These are phyloP conservation scores for Drosophila setosimentum DNA, from an alignment of 2,888 invertebrate species.

Conservation along the genomic window DNA sequence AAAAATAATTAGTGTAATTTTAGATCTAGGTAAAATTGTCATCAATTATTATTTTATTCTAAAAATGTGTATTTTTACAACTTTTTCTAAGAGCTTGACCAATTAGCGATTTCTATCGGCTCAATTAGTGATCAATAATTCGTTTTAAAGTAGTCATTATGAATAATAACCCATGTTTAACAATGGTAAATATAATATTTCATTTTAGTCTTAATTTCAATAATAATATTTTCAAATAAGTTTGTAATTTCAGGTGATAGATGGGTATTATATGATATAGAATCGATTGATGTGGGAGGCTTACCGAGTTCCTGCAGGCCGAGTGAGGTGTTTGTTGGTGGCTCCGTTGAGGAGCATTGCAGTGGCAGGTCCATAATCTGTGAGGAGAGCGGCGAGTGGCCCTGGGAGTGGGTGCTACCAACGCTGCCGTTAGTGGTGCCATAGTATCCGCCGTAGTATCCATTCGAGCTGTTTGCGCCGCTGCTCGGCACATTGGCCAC, in stretches of 20 bases:
- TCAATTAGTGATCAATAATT: not conserved
- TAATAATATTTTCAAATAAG: not conserved
- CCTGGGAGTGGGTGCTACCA: slow-evolving; percentile 82
- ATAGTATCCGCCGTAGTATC: slow-evolving; percentile 84
- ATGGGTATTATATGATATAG: no score
- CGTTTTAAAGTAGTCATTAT: not conserved
- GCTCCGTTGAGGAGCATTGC: slow-evolving; percentile 84
- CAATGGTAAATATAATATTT: not conserved
- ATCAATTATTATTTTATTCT: not conserved
- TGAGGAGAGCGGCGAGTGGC: slow-evolving; percentile 83
- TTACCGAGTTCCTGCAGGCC: slow-evolving; percentile 85
- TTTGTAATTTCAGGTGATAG: not conserved
- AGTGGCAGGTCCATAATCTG: slow-evolving; percentile 85
- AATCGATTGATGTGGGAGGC: not conserved
- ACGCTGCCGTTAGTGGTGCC: slow-evolving; percentile 82
- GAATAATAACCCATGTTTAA: not conserved
- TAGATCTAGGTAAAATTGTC: not conserved
- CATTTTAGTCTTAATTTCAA: not conserved
- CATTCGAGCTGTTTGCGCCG: slow-evolving; percentile 70
- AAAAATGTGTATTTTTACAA: not conserved
- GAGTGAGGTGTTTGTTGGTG: slow-evolving; percentile 85
- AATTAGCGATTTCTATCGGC: not conserved
- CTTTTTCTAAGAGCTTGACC: no score
- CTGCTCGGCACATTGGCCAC: slow-evolving; percentile 67
- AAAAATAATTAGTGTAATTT: not conserved